Percentiles rank a stretch among this genome's conserved stretches.
These are phyloP conservation scores for roundworm (Caenorhabditis elegans) DNA, from an alignment of 1,140 invertebrate species.

Conservation along the genomic window WBcel235 BX284604.4:9945001-9945500, in stretches of 20 bases:
- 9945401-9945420: conserved; percentile 9
- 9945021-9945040: too few relatives aligned
- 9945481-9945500: conserved; percentile 17
- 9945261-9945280: conserved; percentile 44
- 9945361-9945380: conserved; percentile 50
- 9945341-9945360: conserved; percentile 53
- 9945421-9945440: conserved; percentile 18
- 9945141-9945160: conserved; percentile 51
- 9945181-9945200: conserved; percentile 30
- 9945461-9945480: neutral
- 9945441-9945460: conserved; percentile 20
- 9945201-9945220: conserved; percentile 1
- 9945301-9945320: conserved; percentile 37
- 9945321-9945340: conserved; percentile 48
- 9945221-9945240: neutral
- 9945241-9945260: conserved; percentile 3
- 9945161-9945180: conserved; percentile 55
- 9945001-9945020: too few relatives aligned
- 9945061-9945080: conserved; percentile 59
- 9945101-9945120: conserved; percentile 57
- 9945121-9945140: conserved; percentile 47
- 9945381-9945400: neutral
- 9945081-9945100: conserved; percentile 51
- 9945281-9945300: conserved; percentile 45
- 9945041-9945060: conserved; percentile 60